Evolutionary conservation across 2,888 invertebrate species (phyloP).

Genomic region (Exephanes ischioxanthus): DNA sequence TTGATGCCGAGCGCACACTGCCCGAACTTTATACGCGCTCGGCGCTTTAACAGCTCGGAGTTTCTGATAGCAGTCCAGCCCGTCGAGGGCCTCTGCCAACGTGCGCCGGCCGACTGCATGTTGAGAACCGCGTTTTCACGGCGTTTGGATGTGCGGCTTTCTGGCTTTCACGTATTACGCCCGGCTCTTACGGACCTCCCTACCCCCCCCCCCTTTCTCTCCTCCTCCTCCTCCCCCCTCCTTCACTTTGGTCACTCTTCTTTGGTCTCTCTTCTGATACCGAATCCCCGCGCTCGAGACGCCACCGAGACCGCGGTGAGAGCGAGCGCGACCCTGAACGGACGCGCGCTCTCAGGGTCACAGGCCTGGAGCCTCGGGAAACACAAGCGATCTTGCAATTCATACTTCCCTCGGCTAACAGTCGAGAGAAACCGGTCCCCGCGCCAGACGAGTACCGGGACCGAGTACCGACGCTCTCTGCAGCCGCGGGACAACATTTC

Average conservation of each 20-base stretch:
- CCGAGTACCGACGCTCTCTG: neutral
- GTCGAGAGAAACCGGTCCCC: constrained; percentile 37
- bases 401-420: neutral
- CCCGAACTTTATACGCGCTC: constrained; percentile 29
- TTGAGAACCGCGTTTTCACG: constrained; percentile 13
- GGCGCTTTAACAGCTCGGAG: constrained; percentile 35
- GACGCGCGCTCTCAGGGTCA: constrained; percentile 3
- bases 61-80: constrained; percentile 32
- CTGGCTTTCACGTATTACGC: constrained; percentile 27
- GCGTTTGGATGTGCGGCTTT: constrained; percentile 16
- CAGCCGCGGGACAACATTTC: neutral
- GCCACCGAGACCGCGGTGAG: neutral
- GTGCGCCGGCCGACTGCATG: constrained; percentile 23
- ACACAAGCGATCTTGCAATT: constrained; percentile 6
- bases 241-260: neutral
- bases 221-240: neutral
- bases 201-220: neutral
- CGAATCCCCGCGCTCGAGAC: neutral
- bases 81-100: constrained; percentile 12
- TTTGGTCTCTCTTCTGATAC: neutral
- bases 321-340: neutral
- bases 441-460: neutral
- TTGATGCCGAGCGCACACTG: constrained; percentile 76
- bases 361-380: neutral
- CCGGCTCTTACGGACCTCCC: neutral